Conservation (phyloP, 2,888 invertebrate genomes). For the Nomada fabriciana region DNA sequence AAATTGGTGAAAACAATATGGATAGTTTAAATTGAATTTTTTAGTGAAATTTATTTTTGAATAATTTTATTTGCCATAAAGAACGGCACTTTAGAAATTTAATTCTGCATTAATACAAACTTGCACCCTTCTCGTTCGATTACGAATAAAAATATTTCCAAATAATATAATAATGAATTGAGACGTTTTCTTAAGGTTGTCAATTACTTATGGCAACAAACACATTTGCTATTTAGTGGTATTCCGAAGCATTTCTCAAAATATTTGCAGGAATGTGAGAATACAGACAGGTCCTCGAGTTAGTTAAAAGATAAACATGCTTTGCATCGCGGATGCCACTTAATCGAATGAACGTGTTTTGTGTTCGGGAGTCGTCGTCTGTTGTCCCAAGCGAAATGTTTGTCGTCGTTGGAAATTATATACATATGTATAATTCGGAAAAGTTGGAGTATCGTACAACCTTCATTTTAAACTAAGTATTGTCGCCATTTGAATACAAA, state of each 20-base stretch:
- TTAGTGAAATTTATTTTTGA: background rate
- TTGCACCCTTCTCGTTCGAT: no score
- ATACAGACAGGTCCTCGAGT: slow-evolving; percentile 1
- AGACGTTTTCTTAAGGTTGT: background rate
- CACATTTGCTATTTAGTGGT: background rate
- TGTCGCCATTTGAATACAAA: no score
- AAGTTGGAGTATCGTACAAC: background rate
- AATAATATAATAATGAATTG: no score
- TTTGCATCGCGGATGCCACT: background rate
- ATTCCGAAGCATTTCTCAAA: background rate
- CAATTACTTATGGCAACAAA: background rate
- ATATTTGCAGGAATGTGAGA: background rate
- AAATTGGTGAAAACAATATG: no score
- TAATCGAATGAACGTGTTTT: slow-evolving; percentile 15
- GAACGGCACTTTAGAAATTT: no score
- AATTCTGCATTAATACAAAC: no score
- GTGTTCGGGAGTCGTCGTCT: background rate
- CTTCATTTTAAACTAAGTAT: background rate
- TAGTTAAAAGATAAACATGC: slow-evolving; percentile 15
- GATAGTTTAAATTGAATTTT: no score
- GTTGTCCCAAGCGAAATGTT: slow-evolving; percentile 7
- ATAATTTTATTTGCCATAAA: background rate
- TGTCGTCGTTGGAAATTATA: no score
- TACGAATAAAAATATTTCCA: no score
- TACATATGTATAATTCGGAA: background rate